phyloP scores from a whole-genome alignment of 2,888 invertebrate genomes.

The Philereme transversata region DNA sequence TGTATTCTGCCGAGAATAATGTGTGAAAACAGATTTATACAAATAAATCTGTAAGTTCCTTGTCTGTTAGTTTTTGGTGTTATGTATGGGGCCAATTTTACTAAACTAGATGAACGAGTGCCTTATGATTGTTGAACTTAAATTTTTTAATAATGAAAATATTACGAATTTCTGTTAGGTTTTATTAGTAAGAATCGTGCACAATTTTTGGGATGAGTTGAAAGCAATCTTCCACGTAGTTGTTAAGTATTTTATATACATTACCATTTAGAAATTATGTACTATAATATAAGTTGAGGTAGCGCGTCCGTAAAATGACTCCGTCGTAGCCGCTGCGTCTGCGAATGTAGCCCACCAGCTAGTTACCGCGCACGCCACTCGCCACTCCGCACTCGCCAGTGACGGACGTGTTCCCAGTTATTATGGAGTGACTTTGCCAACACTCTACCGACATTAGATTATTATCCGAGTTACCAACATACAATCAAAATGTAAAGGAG shows the following conservation, averaged over 20 bases:
- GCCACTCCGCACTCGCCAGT: neutral
- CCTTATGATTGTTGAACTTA: conserved; percentile 66
- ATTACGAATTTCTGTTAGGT: conserved; percentile 37
- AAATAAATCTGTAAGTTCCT: conserved; percentile 65
- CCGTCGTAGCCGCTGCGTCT: conserved; percentile 38
- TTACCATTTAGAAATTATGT: conserved; percentile 79
- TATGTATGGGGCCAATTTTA: conserved; percentile 67
- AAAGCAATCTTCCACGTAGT: conserved; percentile 75
- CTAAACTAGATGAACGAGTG: conserved; percentile 63
- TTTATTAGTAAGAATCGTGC: conserved; percentile 33
- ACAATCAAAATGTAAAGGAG: conserved; percentile 79
- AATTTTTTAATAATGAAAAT: conserved; percentile 40
- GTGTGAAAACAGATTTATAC: conserved; percentile 53
- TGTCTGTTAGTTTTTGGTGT: conserved; percentile 55
- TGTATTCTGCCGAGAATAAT: conserved; percentile 58
- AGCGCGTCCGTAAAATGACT: conserved; percentile 53
- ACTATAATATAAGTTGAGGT: conserved; percentile 57
- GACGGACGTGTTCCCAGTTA: conserved; percentile 33
- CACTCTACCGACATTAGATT: conserved; percentile 62
- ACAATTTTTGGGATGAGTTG: conserved; percentile 53
- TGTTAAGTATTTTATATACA: conserved; percentile 76
- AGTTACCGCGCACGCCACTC: neutral
- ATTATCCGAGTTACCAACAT: conserved; percentile 80
- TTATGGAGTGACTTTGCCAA: conserved; percentile 57
- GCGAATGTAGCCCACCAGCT: neutral